Evolutionary conservation across 2,113 vertebrate species (phyloP), one percentile per base, ranked within the genome.

Genomic region (Alligator mississippiensis): DNA sequence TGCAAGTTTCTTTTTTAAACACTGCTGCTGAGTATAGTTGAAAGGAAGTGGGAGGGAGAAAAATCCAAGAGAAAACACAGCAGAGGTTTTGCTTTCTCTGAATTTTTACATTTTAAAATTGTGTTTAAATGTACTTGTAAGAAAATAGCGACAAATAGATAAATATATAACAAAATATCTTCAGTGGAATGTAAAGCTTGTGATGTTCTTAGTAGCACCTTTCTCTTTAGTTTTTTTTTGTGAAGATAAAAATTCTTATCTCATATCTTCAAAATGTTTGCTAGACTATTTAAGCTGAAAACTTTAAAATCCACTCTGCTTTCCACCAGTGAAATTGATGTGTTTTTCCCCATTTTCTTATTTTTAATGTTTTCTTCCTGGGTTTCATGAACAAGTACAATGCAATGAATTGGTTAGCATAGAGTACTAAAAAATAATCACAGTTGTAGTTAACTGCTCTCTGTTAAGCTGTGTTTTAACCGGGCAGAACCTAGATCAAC

Each of bases 111-210:
- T 62, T 90, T 82, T 88, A 27, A 77, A n/a, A 84, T 90, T 47
- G 72, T 92, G 34, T 70, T 61, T 91, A 90, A 94, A 78, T 96
- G 34, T 86, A 92, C 55, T 47, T 92, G 11, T 80, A 68, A 61
- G 27, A 55, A 94, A 82, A 60, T 62, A 95, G 88, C 93, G 94
- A 82, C 34, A 88, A 86, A 76, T 85, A 79, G 77, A 64, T 96
- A 96, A 80, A 79, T 85, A 34, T 75, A 64, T 63, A 88, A 89
- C 84, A 92, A 83, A 93, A 93, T 82, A 84, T 55, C 82, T 84
- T 85, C 84, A 58, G 64, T 87, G 62, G 70, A 78, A 75, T 30
- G n/a, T 93, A 95, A 82, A 87, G 91, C 55, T 76, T 85, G 21
- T 87, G 34, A 30, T 38, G 16, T 94, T 84, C 84, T 89, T 76